Evolutionary conservation across 2,113 vertebrate species (phyloP).

Genomic region (Thunnus maccoyii): DNA sequence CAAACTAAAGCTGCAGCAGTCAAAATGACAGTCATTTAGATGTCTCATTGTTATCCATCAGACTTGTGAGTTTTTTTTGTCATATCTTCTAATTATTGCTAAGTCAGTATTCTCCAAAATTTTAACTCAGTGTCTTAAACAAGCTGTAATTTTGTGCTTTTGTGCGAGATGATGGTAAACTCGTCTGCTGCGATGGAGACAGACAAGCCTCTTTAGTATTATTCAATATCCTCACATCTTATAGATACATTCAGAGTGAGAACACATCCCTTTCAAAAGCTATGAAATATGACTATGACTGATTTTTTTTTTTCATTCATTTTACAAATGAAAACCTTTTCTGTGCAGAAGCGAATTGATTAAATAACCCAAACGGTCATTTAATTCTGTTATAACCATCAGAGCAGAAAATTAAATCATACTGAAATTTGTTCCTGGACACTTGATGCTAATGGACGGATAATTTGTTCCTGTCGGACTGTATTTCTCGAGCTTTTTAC

Average conservation of each 20-base stretch:
- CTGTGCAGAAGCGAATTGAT: neutral
- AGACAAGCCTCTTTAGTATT: neutral
- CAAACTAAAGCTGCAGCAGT: too few relatives aligned
- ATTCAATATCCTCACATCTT: neutral
- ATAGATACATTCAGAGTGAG: neutral
- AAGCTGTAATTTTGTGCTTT: neutral
- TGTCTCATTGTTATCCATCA: neutral
- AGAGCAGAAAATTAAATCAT: slow-evolving; percentile 19
- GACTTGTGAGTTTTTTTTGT: neutral
- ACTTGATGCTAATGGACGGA: neutral
- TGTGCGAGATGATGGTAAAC: too few relatives aligned
- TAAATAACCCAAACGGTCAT: neutral
- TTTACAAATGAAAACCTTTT: neutral
- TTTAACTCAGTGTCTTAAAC: neutral
- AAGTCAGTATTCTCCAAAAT: neutral
- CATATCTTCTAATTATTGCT: neutral
- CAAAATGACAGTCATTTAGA: too few relatives aligned
- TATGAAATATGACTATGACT: neutral
- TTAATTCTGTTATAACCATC: slow-evolving; percentile 1
- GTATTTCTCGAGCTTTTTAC: neutral
- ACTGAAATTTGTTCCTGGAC: neutral
- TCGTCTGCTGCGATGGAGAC: neutral
- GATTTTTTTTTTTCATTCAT: neutral
- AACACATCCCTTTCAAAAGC: neutral
- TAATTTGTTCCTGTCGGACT: neutral